Base-by-base conservation (phyloP, 2,888 invertebrate species). In the Lepidocyrtoides sp. region DNA sequence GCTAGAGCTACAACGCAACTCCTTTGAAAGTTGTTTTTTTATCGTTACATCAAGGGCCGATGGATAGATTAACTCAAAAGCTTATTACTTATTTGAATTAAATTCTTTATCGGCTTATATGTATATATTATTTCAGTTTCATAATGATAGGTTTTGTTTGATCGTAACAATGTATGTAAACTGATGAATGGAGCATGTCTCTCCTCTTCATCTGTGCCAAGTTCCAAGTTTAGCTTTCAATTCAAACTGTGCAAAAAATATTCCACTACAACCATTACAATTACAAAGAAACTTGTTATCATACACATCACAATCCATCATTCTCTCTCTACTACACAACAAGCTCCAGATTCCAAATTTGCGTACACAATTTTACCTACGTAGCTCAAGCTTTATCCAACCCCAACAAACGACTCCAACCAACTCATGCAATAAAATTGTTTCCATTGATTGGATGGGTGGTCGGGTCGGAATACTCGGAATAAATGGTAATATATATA, bases 311-410 rank as follows among this genome's bases (percentile, higher is more conserved):
- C 26, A 60, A 26, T 60, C 8, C 23, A 0, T 12, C 51, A 17
- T 60, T 17, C 23, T 60, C 17, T 8, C 3, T 20, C 20, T 20
- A 5, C 20, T 17, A 60, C 60, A 60, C 8, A 26, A 26, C 26
- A n/a, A n/a, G n/a, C 26, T 60, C 26, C 23, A 60, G 60, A 60
- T 60, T 60, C 26, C 63, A 63, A 63, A 32, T 29, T 63, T 29
- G 29, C 14, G 63, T 14, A 29, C 12, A 29, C 63, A 63, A 48
- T 14, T 48, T 48, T 48, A 48, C 48, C 48, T n/a, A 10, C n/a
- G n/a, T n/a, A n/a, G n/a, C n/a, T 36, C 36, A 36, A 36, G 2
- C 12, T 48, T 48, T 48, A 2, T 48, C 48, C 12, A 51, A 51
- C 20, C 20, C 20, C 14, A 57, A 17, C 2, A 48, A n/a, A 2